Percentiles rank a stretch among this genome's conserved stretches.
These are phyloP conservation scores for Macquaria ambigua DNA, from an alignment of 2,113 vertebrate genomes.

Conservation along the genomic window DNA sequence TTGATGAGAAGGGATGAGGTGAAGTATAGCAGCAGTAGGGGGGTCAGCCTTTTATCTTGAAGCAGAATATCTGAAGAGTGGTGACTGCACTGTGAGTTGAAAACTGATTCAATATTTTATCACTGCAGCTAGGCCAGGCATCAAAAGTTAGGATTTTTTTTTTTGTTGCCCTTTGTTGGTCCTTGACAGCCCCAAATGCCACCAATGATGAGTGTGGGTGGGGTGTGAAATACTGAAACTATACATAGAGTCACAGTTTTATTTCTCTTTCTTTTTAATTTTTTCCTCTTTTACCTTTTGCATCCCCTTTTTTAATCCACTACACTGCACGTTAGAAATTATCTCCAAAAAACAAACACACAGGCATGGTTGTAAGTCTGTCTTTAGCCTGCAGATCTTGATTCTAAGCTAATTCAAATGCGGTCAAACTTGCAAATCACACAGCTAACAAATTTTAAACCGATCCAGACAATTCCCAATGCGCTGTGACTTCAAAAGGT, in stretches of 20 bases:
- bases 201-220: conserved; percentile 43
- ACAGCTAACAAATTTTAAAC: conserved; percentile 7
- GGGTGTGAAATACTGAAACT: conserved; percentile 19
- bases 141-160: conserved; percentile 51
- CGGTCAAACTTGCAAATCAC: conserved; percentile 16
- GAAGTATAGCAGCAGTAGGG: conserved; percentile 38
- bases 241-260: neutral
- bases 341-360: neutral
- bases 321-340: neutral
- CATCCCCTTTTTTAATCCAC: neutral
- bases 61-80: conserved; percentile 73
- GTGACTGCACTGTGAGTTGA: conserved; percentile 59
- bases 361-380: neutral
- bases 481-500: conserved; percentile 6
- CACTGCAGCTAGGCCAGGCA: conserved; percentile 50
- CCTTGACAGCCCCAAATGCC: conserved; percentile 58
- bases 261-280: neutral
- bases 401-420: conserved; percentile 33
- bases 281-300: neutral
- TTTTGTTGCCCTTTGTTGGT: conserved; percentile 20
- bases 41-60: conserved; percentile 76
- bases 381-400: conserved; percentile 34
- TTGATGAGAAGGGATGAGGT: conserved; percentile 34
- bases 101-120: conserved; percentile 78
- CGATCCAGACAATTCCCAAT: conserved; percentile 18